Conservation (phyloP, 2,113 vertebrate genomes). For the Trachemys scripta region DNA sequence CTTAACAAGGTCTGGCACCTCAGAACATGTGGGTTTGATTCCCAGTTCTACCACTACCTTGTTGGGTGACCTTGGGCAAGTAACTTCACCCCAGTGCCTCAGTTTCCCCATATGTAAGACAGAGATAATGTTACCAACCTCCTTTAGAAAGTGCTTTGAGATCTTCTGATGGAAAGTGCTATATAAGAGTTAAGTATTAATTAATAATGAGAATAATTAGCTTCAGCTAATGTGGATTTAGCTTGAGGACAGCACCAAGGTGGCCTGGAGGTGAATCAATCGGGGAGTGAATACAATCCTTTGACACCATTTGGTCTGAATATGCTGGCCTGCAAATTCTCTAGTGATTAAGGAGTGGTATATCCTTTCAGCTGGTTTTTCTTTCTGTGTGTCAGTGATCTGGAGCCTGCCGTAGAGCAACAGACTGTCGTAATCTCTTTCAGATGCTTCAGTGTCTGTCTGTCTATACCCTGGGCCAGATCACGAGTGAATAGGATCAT, state of each 20-base stretch:
- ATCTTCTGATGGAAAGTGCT: neutral
- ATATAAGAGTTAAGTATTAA: neutral
- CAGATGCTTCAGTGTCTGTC: slow-evolving; percentile 59
- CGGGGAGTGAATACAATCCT: neutral
- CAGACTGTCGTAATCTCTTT: slow-evolving; percentile 62
- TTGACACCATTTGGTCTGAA: slow-evolving; percentile 24
- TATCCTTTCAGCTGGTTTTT: slow-evolving; percentile 30
- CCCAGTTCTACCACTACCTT: neutral
- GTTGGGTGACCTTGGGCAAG: neutral
- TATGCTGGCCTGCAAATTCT: neutral
- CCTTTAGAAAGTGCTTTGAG: neutral
- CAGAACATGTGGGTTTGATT: neutral
- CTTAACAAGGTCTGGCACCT: neutral
- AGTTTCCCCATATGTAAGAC: neutral
- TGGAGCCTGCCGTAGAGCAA: neutral
- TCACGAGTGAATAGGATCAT: neutral
- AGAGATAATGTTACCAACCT: rapidly evolving
- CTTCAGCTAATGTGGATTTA: neutral
- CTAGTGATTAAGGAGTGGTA: neutral
- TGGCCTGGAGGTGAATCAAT: neutral
- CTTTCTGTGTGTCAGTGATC: slow-evolving; percentile 25
- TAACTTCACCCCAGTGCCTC: neutral
- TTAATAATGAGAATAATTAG: neutral
- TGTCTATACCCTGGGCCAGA: slow-evolving; percentile 12
- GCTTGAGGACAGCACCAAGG: neutral